Conservation (phyloP, 2,113 vertebrate species). For the Clarias gariepinus region DNA sequence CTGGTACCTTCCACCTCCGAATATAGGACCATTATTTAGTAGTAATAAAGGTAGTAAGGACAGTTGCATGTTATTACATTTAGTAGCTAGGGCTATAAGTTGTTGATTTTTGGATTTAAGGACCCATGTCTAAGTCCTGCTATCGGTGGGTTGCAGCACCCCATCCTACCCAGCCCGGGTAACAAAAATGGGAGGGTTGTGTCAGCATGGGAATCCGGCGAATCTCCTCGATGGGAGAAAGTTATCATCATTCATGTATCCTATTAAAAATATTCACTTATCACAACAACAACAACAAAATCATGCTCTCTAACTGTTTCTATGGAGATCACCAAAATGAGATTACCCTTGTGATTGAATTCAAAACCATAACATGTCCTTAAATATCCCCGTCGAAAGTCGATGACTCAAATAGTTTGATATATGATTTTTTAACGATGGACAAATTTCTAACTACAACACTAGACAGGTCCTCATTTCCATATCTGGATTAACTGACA, state of each 20-base stretch:
- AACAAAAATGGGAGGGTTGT: too few species aligned
- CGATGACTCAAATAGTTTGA: background rate
- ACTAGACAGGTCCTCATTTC: background rate
- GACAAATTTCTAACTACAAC: background rate
- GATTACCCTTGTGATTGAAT: background rate
- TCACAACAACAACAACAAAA: background rate
- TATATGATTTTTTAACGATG: background rate
- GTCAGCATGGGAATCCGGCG: too few species aligned
- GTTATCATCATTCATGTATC: background rate
- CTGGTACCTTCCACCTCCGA: too few species aligned
- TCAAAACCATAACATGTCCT: background rate
- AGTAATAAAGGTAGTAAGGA: too few species aligned
- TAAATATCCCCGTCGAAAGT: background rate
- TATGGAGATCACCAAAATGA: too few species aligned
- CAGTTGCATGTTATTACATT: background rate
- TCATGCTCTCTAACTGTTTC: background rate
- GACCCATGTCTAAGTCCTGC: too few species aligned
- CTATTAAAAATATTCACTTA: background rate
- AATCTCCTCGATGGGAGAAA: too few species aligned
- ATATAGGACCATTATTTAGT: too few species aligned
- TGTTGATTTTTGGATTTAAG: too few species aligned
- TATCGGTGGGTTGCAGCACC: too few species aligned
- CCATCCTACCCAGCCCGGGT: too few species aligned
- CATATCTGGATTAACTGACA: background rate
- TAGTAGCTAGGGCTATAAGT: background rate